phyloP scores from a whole-genome alignment of 2,113 vertebrate genomes.

The Protomyctophum bolini region DNA sequence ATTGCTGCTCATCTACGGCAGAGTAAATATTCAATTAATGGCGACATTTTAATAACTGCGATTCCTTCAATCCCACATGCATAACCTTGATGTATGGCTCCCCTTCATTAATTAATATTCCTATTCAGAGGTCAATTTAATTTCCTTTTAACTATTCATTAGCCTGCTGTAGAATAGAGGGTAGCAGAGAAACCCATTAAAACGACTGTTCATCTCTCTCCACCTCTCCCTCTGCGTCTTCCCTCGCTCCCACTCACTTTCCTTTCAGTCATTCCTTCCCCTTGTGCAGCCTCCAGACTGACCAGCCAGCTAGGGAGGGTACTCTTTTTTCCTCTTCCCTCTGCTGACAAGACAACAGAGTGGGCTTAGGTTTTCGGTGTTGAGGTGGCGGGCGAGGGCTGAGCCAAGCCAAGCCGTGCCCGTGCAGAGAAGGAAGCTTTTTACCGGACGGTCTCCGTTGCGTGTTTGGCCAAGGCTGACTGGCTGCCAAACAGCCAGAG shows the following conservation, averaged over 20 bases:
- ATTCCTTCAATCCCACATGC: constrained; percentile 61
- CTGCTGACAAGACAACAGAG: constrained; percentile 33
- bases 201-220: constrained; percentile 26
- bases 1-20: constrained; percentile 73
- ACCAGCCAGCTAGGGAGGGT: constrained; percentile 8
- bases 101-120: constrained; percentile 73
- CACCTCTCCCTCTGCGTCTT: not conserved
- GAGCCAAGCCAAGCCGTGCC: constrained; percentile 19
- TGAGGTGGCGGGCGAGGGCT: constrained; percentile 18
- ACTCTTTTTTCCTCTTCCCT: constrained; percentile 34
- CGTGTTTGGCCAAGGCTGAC: constrained; percentile 68
- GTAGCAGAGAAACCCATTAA: constrained; percentile 45
- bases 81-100: constrained; percentile 60
- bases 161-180: constrained; percentile 32
- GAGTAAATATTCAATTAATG: constrained; percentile 80
- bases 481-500: constrained; percentile 70
- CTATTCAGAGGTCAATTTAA: constrained; percentile 78
- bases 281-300: not conserved
- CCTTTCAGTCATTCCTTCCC: not conserved
- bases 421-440: constrained; percentile 41
- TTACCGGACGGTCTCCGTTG: constrained; percentile 48
- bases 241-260: not conserved
- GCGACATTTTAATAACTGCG: constrained; percentile 72
- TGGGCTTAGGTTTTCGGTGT: constrained; percentile 35
- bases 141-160: constrained; percentile 76